Evolutionary conservation across 2,888 invertebrate genomes (phyloP).

Genomic region (Synanthedon myopaeformis): DNA sequence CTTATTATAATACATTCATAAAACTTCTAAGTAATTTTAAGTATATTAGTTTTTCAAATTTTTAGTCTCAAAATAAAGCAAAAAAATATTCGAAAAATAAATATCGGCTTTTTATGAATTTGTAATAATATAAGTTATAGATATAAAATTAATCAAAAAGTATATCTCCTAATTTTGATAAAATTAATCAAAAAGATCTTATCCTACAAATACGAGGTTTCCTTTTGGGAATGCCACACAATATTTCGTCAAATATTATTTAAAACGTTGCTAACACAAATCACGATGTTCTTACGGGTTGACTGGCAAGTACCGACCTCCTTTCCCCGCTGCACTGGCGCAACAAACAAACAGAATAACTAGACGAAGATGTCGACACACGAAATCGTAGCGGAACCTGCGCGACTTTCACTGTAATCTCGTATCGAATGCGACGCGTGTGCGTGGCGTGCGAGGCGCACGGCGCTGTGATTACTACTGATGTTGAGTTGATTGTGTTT

Average conservation of each 20-base stretch:
- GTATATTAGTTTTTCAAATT: too few relatives aligned
- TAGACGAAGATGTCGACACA: conserved; percentile 60
- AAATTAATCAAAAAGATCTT: neutral
- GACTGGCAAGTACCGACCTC: conserved; percentile 53
- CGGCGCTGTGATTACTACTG: conserved; percentile 54
- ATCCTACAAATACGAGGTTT: conserved; percentile 1
- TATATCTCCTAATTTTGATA: too few relatives aligned
- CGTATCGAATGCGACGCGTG: conserved; percentile 23
- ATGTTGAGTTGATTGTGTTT: conserved; percentile 18
- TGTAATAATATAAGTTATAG: too few relatives aligned
- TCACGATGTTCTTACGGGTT: conserved; percentile 45
- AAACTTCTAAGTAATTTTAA: too few relatives aligned
- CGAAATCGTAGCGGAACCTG: conserved; percentile 55
- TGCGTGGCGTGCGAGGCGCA: conserved; percentile 52
- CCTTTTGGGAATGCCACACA: conserved; percentile 37
- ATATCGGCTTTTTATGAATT: too few relatives aligned
- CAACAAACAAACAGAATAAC: conserved; percentile 64
- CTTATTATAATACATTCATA: too few relatives aligned
- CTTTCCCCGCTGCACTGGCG: conserved; percentile 66
- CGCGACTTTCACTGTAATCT: conserved; percentile 22
- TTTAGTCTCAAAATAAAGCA: too few relatives aligned
- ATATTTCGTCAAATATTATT: conserved; percentile 25
- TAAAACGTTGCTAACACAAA: conserved; percentile 32
- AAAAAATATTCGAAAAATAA: too few relatives aligned
- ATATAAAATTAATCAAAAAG: neutral